Evolutionary conservation across 2,113 vertebrate genomes (phyloP), one percentile per base, ranked within the genome.

Genomic region (Pogona vitticeps): DNA sequence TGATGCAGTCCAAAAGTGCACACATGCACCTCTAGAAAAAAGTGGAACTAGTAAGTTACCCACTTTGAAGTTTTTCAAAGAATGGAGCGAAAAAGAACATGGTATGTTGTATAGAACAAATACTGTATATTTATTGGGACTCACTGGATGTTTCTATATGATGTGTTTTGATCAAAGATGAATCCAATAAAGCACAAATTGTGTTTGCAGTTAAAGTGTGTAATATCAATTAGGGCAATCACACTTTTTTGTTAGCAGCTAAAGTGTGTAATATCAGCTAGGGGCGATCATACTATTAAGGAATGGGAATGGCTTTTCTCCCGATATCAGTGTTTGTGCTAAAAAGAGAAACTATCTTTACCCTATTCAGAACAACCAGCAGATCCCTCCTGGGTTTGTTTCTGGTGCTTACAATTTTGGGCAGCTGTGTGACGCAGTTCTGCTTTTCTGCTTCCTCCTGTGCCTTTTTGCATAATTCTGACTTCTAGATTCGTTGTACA

Each of bases 111-210:
- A 36, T 36, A 83, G 12, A 36, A 58, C 23, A 38, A 52, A 83
- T 72, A 46, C n/a, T n/a, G n/a, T n/a, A 67, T 31, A 80, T 3
- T 63, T 46, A 52, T 76, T 76, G 26, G 26, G 40, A 52, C 7
- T 26, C 28, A 46, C 63, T 31, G 31, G 40, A 12, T 33, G 28
- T 46, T 70, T 59, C 52, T n/a, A 59, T 12, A 31, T 26, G 61
- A 42, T 26, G 14, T 31, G 36, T 40, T 40, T 23, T 40, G 21
- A 59, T n/a, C 31, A 23, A 82, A 70, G 80, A 17, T 46, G 65
- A 15, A 70, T 82, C 10, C n/a, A 70, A 52, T 52, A 42, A 70
- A 82, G 65, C 80, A 83, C 56, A 83, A 61, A 40, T 33, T 84
- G 61, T 59, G 40, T 83, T 75, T 84, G 56, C 82, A 40, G 40